phyloP scores from a whole-genome alignment of 2,797 vertebrate species.

The Acanthurus tractus region DNA sequence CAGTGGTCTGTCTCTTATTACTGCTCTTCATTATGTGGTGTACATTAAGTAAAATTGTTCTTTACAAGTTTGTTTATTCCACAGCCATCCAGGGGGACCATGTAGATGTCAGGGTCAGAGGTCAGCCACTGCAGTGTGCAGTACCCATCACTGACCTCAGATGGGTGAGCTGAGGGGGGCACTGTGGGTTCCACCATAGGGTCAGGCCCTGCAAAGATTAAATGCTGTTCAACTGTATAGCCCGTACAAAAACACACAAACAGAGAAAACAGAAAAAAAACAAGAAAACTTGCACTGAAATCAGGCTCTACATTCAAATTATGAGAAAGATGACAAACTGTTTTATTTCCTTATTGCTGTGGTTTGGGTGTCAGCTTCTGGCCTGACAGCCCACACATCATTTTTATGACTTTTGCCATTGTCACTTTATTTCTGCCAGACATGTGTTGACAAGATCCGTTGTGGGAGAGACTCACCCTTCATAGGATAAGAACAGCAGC shows the following conservation, averaged over 20 bases:
- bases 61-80: conserved; percentile 59
- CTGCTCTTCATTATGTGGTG: neutral
- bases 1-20: neutral
- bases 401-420: neutral
- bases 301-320: neutral
- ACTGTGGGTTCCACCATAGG: conserved; percentile 43
- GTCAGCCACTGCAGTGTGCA: conserved; percentile 62
- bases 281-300: neutral
- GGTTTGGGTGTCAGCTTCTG: neutral
- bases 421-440: neutral
- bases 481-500: conserved; percentile 45
- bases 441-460: conserved; percentile 20
- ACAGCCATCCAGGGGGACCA: conserved; percentile 59
- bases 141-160: conserved; percentile 33
- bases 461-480: conserved; percentile 42
- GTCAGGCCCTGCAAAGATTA: conserved; percentile 57
- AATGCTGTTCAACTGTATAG: conserved; percentile 42
- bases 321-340: neutral
- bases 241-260: conserved; percentile 35
- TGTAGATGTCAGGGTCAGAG: conserved; percentile 60
- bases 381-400: neutral
- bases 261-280: neutral
- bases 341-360: neutral
- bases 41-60: neutral
- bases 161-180: neutral